Conservation (phyloP, 2,888 invertebrate genomes). For the Automeris io region DNA sequence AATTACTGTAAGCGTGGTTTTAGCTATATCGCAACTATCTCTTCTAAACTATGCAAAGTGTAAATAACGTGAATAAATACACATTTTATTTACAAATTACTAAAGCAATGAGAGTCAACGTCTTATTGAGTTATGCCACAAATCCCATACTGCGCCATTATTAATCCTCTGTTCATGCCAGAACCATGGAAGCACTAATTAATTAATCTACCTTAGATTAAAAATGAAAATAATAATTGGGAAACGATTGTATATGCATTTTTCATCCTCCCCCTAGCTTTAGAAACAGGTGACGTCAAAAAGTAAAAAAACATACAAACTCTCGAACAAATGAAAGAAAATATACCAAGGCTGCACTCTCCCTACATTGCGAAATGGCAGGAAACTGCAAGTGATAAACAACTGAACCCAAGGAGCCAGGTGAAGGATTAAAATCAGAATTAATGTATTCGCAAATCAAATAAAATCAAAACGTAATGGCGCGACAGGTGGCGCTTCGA, state of each 20-base stretch:
- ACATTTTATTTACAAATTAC: too few species aligned
- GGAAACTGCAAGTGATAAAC: constrained; percentile 2
- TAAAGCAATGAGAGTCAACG: too few species aligned
- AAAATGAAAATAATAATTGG: too few species aligned
- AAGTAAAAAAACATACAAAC: background rate
- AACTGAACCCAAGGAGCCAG: background rate
- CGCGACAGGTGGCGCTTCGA: constrained; percentile 27
- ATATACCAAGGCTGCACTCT: background rate
- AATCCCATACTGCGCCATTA: too few species aligned
- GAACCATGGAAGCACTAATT: too few species aligned
- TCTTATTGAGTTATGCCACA: too few species aligned
- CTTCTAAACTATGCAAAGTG: constrained; percentile 6
- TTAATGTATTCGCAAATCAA: constrained; percentile 20
- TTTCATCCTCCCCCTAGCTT: too few species aligned
- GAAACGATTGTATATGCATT: too few species aligned
- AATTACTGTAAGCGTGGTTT: background rate
- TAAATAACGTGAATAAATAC: constrained; percentile 1
- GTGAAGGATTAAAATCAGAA: constrained; percentile 5
- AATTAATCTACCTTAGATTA: too few species aligned
- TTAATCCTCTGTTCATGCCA: too few species aligned
- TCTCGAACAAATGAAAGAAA: background rate
- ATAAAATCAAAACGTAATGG: constrained; percentile 30
- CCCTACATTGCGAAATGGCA: background rate
- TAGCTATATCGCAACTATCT: background rate
- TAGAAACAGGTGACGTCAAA: background rate